phyloP scores from a whole-genome alignment of 2,888 invertebrate genomes.

The Diarsia mendica region DNA sequence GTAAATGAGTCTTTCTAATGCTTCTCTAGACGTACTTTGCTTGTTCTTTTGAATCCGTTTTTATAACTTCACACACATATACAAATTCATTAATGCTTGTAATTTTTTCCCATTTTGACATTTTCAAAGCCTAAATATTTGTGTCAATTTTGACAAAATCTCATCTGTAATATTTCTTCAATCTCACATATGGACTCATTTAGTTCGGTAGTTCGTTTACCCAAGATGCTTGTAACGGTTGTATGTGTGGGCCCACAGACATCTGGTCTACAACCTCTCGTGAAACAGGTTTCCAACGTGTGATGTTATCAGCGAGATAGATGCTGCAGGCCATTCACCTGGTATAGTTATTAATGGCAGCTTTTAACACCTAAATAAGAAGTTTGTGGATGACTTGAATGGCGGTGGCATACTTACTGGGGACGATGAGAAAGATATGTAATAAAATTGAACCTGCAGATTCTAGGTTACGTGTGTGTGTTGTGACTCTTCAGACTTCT shows the following conservation, averaged over 20 bases:
- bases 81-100: neutral
- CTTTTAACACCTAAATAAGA: slow-evolving; percentile 14
- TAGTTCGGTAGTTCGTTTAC: slow-evolving; percentile 25
- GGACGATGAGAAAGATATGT: neutral
- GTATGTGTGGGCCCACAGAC: slow-evolving; percentile 48
- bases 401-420: neutral
- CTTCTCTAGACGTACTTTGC: neutral
- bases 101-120: too few relatives aligned
- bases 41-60: neutral
- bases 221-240: slow-evolving; percentile 39
- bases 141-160: neutral
- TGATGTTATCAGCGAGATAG: slow-evolving; percentile 45
- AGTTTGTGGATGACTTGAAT: neutral
- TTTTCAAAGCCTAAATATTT: neutral
- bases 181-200: slow-evolving; percentile 1
- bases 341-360: slow-evolving; percentile 17
- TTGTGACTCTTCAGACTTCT: neutral
- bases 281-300: slow-evolving; percentile 42
- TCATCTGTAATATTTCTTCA: neutral
- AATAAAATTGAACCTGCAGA: neutral
- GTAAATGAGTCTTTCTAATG: slow-evolving; percentile 6
- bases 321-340: slow-evolving; percentile 46
- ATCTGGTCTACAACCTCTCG: slow-evolving; percentile 41
- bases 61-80: neutral
- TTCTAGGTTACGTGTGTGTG: neutral